Evolutionary conservation across 2,888 invertebrate genomes (phyloP), one percentile per base, ranked within the genome.

Genomic region (Ecliptopera silaceata): DNA sequence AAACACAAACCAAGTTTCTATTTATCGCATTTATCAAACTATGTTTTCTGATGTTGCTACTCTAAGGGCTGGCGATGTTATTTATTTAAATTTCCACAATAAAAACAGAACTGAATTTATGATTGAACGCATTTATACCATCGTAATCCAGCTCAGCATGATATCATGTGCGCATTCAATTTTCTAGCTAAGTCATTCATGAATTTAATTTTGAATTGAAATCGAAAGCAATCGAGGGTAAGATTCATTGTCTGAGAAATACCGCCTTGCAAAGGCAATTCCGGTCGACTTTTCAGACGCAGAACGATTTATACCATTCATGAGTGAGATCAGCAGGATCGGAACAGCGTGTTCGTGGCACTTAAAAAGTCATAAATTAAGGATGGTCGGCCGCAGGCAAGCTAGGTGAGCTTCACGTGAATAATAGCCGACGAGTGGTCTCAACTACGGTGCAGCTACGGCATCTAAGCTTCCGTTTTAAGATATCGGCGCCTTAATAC

Each of bases 361-460:
- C 75, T 85, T 81, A 82, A 82, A 84, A 85, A 80, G 78, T 75
- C 75, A 79, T 84, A 86, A 85, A 85, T 87, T 84, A 82, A 69
- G 71, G 74, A 71, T 74, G 74, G 73, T 72, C 71, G 68, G 67
- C 72, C 74, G 72, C 76, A 72, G 72, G 72, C 72, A 65, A 65
- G 61, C 54, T 64, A 76, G 75, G 72, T 76, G 72, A 74, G 75
- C 72, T 78, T 71, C 73, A 65, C 66, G 71, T 80, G 83, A 84
- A 77, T 80, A 83, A 85, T 84, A 72, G 77, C 74, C 61, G 31
- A 55, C 56, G 54, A 55, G 50, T 64, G 56, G 34, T 54, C 38
- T 39, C 13, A 49, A 56, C 41, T 34, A 50, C 42, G 29, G 31
- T 31, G 12, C 15, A 22, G 2, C 22, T 22, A 22, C 2, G 22